Evolutionary conservation across 2,888 invertebrate species (phyloP).

Genomic region (Leucoptera coffeella): DNA sequence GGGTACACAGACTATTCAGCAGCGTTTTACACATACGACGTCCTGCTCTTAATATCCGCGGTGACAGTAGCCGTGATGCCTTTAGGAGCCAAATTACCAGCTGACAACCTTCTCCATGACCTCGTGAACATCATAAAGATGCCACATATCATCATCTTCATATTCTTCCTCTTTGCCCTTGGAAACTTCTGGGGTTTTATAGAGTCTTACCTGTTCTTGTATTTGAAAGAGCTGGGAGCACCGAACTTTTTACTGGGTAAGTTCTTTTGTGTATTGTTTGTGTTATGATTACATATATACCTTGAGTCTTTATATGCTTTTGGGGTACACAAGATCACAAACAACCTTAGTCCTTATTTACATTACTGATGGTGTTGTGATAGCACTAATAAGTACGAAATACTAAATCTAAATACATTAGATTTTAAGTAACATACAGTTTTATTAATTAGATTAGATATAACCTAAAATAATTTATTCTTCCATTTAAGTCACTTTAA

Average conservation of each 20-base stretch:
- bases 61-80: constrained; percentile 73
- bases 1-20: constrained; percentile 81
- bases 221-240: constrained; percentile 76
- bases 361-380: too few relatives aligned
- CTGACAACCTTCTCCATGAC: constrained; percentile 71
- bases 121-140: constrained; percentile 69
- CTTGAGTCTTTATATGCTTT: too few relatives aligned
- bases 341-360: too few relatives aligned
- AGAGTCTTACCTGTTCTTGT: constrained; percentile 82
- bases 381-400: too few relatives aligned
- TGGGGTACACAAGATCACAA: too few relatives aligned
- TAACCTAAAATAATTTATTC: too few relatives aligned
- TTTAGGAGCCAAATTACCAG: constrained; percentile 68
- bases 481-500: too few relatives aligned
- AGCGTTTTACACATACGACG: constrained; percentile 81
- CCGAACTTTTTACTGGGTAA: constrained; percentile 75
- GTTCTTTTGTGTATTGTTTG: too few relatives aligned
- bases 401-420: too few relatives aligned
- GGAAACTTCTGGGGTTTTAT: constrained; percentile 88
- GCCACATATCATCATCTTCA: constrained; percentile 74
- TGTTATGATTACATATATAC: constrained; percentile 6
- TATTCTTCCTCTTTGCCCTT: constrained; percentile 72
- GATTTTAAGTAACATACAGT: too few relatives aligned
- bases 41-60: constrained; percentile 65
- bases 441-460: too few relatives aligned